These are phyloP conservation scores for Coreoperca whiteheadi DNA, from an alignment of 2,113 vertebrate genomes.

Conservation along the genomic window DNA sequence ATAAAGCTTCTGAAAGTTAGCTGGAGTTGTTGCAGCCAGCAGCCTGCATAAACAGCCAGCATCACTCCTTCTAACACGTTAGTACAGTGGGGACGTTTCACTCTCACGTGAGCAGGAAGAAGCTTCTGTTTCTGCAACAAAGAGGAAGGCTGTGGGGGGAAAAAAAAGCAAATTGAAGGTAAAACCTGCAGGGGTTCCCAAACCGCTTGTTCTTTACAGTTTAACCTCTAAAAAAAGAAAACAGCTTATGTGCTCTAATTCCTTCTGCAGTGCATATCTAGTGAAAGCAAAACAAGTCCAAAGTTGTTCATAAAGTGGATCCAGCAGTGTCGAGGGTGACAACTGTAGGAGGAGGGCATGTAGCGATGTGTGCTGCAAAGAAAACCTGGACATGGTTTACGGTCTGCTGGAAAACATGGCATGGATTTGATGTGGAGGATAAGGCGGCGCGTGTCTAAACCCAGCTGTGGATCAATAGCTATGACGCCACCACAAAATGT, in stretches of 20 bases:
- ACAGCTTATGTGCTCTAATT: neutral
- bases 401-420: conserved; percentile 59
- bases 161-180: conserved; percentile 12
- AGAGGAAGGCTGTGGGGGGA: conserved; percentile 22
- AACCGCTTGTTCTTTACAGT: conserved; percentile 22
- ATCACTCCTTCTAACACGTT: neutral
- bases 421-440: conserved; percentile 17
- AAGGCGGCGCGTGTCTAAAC: neutral
- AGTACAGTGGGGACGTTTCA: conserved; percentile 26
- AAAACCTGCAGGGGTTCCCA: conserved; percentile 32
- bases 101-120: conserved; percentile 57
- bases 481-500: neutral
- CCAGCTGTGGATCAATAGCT: neutral
- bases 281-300: neutral
- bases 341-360: conserved; percentile 32
- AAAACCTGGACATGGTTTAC: conserved; percentile 46
- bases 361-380: conserved; percentile 23
- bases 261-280: neutral
- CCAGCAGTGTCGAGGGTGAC: neutral
- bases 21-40: neutral
- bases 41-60: neutral
- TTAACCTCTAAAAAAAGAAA: conserved; percentile 12
- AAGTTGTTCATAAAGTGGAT: conserved; percentile 6
- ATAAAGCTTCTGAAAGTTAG: neutral
- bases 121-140: conserved; percentile 58